A percentile compares a stretch with the other conserved stretches of the same genome.
phyloP scores from a whole-genome alignment of 2,113 vertebrate genomes.

The Mustela lutreola region DNA sequence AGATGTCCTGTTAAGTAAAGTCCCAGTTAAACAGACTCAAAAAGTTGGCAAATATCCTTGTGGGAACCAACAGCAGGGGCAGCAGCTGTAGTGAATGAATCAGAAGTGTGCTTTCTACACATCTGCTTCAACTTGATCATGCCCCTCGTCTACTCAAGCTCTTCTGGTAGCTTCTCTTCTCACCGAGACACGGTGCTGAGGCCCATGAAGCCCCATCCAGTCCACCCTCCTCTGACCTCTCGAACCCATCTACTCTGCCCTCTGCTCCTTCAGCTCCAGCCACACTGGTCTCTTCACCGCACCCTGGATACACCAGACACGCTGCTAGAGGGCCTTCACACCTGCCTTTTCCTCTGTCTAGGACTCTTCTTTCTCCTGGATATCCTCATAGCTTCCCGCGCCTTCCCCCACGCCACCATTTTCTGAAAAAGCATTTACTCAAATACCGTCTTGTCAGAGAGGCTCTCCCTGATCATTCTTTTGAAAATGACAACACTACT shows the following conservation, averaged over 20 bases:
- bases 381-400: background rate
- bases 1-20: constrained; percentile 70
- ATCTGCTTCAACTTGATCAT: background rate
- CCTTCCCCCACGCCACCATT: too few species aligned
- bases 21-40: constrained; percentile 61
- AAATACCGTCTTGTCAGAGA: constrained; percentile 1
- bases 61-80: constrained; percentile 69
- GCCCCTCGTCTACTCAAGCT: background rate
- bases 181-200: background rate
- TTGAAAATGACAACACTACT: background rate
- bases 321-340: background rate
- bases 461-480: background rate
- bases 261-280: background rate
- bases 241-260: background rate
- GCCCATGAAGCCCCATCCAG: fast-evolving
- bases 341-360: background rate
- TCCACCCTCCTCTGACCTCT: background rate
- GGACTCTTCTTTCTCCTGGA: background rate
- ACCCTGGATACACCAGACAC: background rate
- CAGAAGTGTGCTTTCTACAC: constrained; percentile 42
- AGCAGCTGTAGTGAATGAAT: constrained; percentile 22
- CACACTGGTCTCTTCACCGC: background rate
- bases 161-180: background rate
- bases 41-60: constrained; percentile 58
- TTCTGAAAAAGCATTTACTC: background rate